phyloP scores from a whole-genome alignment of 2,113 vertebrate species.

The Thunnus maccoyii region DNA sequence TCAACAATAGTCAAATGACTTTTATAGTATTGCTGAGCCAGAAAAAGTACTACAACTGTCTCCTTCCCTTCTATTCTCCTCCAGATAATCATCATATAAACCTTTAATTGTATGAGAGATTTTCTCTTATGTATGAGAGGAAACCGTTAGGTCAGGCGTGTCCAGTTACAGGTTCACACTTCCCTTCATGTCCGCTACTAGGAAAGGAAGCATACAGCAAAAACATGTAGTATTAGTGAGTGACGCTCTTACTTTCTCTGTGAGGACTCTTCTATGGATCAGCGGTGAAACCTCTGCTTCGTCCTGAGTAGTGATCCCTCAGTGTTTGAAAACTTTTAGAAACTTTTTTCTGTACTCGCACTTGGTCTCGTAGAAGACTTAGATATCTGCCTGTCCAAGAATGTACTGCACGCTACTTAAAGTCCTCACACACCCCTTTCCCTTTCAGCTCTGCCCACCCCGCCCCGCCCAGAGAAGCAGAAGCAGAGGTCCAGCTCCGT shows the following conservation, averaged over 20 bases:
- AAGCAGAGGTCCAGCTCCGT: background rate
- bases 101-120: background rate
- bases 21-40: no score
- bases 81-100: background rate
- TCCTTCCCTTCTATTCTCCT: background rate
- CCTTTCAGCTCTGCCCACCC: constrained; percentile 1
- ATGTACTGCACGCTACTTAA: constrained; percentile 36
- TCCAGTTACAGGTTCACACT: constrained; percentile 5
- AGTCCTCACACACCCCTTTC: constrained; percentile 43
- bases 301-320: background rate
- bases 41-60: background rate
- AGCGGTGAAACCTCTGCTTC: constrained; percentile 22
- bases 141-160: constrained; percentile 29
- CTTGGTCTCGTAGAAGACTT: constrained; percentile 7
- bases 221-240: background rate
- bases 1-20: no score
- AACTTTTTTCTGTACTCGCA: background rate
- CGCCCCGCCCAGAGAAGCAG: constrained; percentile 9
- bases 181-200: background rate
- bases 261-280: constrained; percentile 26
- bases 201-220: background rate
- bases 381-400: constrained; percentile 2
- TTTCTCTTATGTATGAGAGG: background rate
- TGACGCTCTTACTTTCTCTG: constrained; percentile 61
- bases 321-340: constrained; percentile 28